A percentile compares a stretch with the other conserved stretches of the same genome.
phyloP scores from a whole-genome alignment of 1,140 invertebrate genomes.

The Zaprionus taronus region DNA sequence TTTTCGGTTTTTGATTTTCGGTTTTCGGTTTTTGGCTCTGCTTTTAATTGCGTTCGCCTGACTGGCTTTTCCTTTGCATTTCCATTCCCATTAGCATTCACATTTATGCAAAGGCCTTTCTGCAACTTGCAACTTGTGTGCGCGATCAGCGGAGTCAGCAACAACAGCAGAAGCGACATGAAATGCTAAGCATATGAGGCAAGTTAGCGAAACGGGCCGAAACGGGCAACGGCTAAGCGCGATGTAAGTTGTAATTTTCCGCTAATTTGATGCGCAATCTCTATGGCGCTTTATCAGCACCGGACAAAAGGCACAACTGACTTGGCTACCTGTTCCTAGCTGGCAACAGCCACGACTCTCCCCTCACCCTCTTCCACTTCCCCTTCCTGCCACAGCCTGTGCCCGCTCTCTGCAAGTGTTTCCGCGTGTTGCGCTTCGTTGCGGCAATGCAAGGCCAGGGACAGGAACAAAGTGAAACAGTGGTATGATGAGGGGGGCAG shows the following conservation, averaged over 20 bases:
- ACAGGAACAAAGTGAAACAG: constrained; percentile 1
- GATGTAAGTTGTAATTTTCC: constrained; percentile 72
- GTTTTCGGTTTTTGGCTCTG: neutral
- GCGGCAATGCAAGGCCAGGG: constrained; percentile 26
- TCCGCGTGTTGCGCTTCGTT: constrained; percentile 69
- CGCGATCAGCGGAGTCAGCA: constrained; percentile 60
- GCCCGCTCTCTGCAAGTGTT: constrained; percentile 56
- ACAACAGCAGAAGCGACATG: constrained; percentile 25
- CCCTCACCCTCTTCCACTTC: constrained; percentile 6
- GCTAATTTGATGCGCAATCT: constrained; percentile 74
- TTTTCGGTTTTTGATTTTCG: neutral
- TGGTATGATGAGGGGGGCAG: neutral
- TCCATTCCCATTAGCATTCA: constrained; percentile 21
- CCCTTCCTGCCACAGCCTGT: neutral
- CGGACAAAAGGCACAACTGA: constrained; percentile 15
- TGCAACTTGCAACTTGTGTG: constrained; percentile 61
- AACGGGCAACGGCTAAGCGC: constrained; percentile 32
- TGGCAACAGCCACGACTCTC: neutral
- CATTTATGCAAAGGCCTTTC: constrained; percentile 49
- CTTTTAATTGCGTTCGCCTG: constrained; percentile 61
- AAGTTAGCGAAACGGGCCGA: constrained; percentile 39
- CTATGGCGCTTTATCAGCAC: constrained; percentile 11
- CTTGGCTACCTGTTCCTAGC: constrained; percentile 16
- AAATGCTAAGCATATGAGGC: constrained; percentile 31
- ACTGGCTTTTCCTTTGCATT: constrained; percentile 26